These are phyloP conservation scores for Cynodonichthys magdalenae DNA, from an alignment of 2,797 vertebrate genomes.

Conservation along the genomic window DNA sequence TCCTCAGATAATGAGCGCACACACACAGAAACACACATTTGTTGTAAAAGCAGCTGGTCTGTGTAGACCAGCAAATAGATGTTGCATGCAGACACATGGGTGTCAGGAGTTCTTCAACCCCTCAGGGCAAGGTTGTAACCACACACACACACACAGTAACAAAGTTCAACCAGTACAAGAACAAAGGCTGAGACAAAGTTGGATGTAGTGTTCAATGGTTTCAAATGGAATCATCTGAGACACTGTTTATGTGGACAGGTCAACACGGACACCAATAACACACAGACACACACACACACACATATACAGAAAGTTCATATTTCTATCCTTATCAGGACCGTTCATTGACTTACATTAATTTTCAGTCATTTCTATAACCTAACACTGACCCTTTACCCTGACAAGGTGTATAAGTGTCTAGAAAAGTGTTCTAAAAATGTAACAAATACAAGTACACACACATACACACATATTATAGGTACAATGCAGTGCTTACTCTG, in stretches of 20 bases:
- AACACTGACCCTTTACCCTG: too few relatives aligned
- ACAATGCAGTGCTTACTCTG: too few relatives aligned
- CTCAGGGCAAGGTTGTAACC: slow-evolving; percentile 20
- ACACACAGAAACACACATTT: slow-evolving; percentile 8
- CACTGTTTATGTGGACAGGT: slow-evolving; percentile 15
- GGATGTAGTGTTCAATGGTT: slow-evolving; percentile 30
- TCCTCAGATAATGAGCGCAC: slow-evolving; percentile 30
- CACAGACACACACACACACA: slow-evolving; percentile 30
- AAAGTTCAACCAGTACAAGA: slow-evolving; percentile 42
- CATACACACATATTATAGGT: neutral
- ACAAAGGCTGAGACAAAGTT: slow-evolving; percentile 38
- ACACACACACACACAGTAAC: slow-evolving; percentile 1
- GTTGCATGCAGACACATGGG: slow-evolving; percentile 26
- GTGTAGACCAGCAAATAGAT: slow-evolving; percentile 40
- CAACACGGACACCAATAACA: slow-evolving; percentile 13
- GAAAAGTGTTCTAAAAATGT: too few relatives aligned
- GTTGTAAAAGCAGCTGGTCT: slow-evolving; percentile 18
- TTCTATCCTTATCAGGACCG: too few relatives aligned
- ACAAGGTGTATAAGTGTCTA: too few relatives aligned
- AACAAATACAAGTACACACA: slow-evolving; percentile 24
- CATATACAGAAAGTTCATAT: neutral
- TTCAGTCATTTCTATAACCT: too few relatives aligned
- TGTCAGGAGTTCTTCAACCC: slow-evolving; percentile 20
- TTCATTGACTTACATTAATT: too few relatives aligned
- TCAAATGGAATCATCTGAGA: slow-evolving; percentile 31